Percentiles rank a stretch among this genome's conserved stretches.
Evolutionary conservation across 2,797 vertebrate species (phyloP).

Genomic region (Holocentrus rufus): DNA sequence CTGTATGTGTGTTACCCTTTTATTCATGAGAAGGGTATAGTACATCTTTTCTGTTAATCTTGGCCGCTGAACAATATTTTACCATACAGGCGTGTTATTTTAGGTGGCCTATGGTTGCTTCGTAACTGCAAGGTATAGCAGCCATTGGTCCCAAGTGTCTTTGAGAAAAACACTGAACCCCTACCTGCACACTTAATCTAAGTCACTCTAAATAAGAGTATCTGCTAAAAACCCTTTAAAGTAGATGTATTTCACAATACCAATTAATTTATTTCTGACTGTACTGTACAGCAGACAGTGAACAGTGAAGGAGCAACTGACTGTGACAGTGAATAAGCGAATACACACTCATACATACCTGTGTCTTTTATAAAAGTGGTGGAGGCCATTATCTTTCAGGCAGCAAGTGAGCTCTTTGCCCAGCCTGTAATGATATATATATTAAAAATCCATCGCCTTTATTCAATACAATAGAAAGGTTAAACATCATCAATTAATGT

Average conservation of each 20-base stretch:
- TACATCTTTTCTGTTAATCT: conserved; percentile 26
- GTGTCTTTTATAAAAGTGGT: conserved; percentile 43
- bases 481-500: not conserved
- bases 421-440: conserved; percentile 48
- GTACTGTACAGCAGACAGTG: not conserved
- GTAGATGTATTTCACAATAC: not conserved
- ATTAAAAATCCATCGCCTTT: conserved; percentile 11
- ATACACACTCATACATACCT: conserved; percentile 62
- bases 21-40: conserved; percentile 31
- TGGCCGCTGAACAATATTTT: conserved; percentile 25
- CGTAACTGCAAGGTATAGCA: not conserved
- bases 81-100: not conserved
- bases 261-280: not conserved
- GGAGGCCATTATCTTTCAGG: conserved; percentile 61
- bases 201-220: not conserved
- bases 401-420: conserved; percentile 36
- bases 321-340: conserved; percentile 7
- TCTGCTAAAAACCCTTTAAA: too few species aligned
- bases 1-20: conserved; percentile 21
- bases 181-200: not conserved
- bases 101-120: not conserved
- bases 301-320: not conserved
- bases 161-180: not conserved
- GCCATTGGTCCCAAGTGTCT: not conserved
- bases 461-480: not conserved